Evolutionary conservation across 2,113 vertebrate species (phyloP).

Genomic region (Rhineura floridana): DNA sequence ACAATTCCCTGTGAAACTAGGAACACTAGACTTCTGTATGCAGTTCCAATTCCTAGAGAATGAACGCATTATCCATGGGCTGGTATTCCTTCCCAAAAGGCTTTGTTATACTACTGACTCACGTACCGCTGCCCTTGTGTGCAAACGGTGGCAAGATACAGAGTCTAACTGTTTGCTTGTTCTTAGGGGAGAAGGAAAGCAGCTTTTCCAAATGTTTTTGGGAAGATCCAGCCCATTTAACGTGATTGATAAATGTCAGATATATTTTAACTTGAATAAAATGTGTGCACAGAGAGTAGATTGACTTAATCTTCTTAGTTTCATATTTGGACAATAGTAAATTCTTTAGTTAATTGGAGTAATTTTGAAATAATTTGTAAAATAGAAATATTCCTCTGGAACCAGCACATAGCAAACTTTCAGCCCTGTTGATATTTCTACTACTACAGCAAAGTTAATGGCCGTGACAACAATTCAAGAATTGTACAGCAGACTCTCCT

Average conservation of each 20-base stretch:
- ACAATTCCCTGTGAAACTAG: neutral
- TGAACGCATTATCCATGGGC: neutral
- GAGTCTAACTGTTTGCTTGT: accelerated
- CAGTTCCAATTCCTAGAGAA: neutral
- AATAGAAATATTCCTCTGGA: constrained; percentile 62
- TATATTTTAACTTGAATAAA: constrained; percentile 39
- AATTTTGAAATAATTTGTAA: constrained; percentile 14
- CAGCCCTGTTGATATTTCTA: constrained; percentile 70
- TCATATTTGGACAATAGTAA: constrained; percentile 57
- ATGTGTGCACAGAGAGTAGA: neutral
- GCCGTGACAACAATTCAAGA: constrained; percentile 83
- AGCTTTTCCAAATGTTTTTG: neutral
- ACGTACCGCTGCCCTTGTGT: neutral
- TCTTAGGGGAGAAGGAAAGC: neutral
- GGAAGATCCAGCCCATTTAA: constrained; percentile 22
- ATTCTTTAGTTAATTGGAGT: constrained; percentile 66
- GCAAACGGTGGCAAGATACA: constrained; percentile 7
- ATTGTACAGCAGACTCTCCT: constrained; percentile 77
- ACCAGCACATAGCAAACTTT: constrained; percentile 61
- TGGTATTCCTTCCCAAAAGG: neutral
- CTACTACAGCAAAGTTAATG: constrained; percentile 75
- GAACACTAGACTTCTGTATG: neutral
- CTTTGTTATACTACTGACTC: constrained; percentile 43
- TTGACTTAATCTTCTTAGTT: constrained; percentile 55
- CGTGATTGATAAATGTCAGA: constrained; percentile 32